These are phyloP conservation scores for Synanthedon formicaeformis DNA, from an alignment of 2,888 invertebrate species.

Conservation along the genomic window DNA sequence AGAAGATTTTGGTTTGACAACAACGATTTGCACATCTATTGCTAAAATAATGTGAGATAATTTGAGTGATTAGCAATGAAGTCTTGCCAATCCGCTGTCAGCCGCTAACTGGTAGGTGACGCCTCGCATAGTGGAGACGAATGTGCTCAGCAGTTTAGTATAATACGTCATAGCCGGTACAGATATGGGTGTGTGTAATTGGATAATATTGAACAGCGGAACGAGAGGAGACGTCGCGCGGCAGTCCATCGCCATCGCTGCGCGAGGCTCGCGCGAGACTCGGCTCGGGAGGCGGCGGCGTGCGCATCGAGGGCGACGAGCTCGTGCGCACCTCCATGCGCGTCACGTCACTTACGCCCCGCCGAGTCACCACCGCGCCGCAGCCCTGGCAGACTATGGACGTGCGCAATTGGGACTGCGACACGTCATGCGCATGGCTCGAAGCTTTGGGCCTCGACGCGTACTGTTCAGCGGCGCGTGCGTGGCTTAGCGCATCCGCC, in stretches of 20 bases:
- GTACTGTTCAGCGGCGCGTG: slow-evolving; percentile 82
- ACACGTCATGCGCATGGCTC: slow-evolving; percentile 86
- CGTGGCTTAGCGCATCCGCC: slow-evolving; percentile 85
- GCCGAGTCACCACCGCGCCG: slow-evolving; percentile 51
- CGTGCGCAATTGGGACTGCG: slow-evolving; percentile 84
- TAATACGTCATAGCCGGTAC: too few relatives aligned
- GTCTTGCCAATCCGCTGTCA: too few relatives aligned
- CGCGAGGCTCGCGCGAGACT: slow-evolving; percentile 74
- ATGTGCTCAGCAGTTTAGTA: too few relatives aligned
- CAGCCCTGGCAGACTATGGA: slow-evolving; percentile 75
- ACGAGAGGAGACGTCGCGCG: slow-evolving; percentile 45
- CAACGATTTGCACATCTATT: too few relatives aligned
- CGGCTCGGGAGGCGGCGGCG: slow-evolving; percentile 74
- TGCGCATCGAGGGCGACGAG: slow-evolving; percentile 75
- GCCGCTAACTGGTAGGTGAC: too few relatives aligned
- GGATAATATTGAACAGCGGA: slow-evolving; percentile 60
- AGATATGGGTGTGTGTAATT: too few relatives aligned
- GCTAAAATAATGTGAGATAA: too few relatives aligned
- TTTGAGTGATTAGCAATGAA: too few relatives aligned
- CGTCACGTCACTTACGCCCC: slow-evolving; percentile 74
- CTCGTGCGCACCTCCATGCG: slow-evolving; percentile 77
- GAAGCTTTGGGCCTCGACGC: slow-evolving; percentile 80
- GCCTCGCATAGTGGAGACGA: too few relatives aligned
- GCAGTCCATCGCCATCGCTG: slow-evolving; percentile 71
- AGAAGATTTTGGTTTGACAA: too few relatives aligned